A percentile compares a stretch with the other conserved stretches of the same genome.
These are phyloP conservation scores for Tricholaema leucomelas DNA, from an alignment of 2,113 vertebrate genomes.

Conservation along the genomic window DNA sequence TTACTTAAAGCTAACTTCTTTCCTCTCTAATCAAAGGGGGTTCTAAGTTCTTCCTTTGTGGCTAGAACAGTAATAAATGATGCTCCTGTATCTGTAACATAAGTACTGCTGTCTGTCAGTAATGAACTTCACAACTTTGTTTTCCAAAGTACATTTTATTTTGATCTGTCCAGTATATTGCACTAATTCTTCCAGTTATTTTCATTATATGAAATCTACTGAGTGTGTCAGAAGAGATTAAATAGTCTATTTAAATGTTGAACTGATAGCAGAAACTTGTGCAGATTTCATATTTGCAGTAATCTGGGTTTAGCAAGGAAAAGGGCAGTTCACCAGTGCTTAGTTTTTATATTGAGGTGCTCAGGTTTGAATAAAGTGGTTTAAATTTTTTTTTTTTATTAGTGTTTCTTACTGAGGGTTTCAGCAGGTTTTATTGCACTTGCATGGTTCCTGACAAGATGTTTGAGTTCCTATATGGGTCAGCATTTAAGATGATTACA, in stretches of 20 bases:
- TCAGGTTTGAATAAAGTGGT: conserved; percentile 87
- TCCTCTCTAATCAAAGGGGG: conserved; percentile 68
- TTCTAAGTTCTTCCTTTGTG: conserved; percentile 81
- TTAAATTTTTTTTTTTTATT: conserved; percentile 29
- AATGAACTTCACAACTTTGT: conserved; percentile 77
- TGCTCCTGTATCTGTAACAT: conserved; percentile 86
- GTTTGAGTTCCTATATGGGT: not conserved
- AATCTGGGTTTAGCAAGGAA: conserved; percentile 77
- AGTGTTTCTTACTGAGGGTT: conserved; percentile 8
- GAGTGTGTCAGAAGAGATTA: conserved; percentile 78
- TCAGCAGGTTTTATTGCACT: not conserved
- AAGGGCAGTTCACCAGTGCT: conserved; percentile 79
- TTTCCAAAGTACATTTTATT: conserved; percentile 81
- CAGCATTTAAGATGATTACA: not conserved
- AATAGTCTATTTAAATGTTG: conserved; percentile 83
- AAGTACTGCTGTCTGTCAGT: conserved; percentile 77
- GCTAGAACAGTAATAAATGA: conserved; percentile 88
- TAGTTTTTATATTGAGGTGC: conserved; percentile 85
- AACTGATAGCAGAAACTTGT: conserved; percentile 74
- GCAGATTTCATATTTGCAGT: conserved; percentile 78
- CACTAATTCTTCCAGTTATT: conserved; percentile 84
- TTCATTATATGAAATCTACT: conserved; percentile 84
- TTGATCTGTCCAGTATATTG: conserved; percentile 80
- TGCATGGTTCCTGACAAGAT: not conserved
- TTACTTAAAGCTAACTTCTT: conserved; percentile 83